phyloP scores from a whole-genome alignment of 2,888 invertebrate genomes.

The Dusona sp. region DNA sequence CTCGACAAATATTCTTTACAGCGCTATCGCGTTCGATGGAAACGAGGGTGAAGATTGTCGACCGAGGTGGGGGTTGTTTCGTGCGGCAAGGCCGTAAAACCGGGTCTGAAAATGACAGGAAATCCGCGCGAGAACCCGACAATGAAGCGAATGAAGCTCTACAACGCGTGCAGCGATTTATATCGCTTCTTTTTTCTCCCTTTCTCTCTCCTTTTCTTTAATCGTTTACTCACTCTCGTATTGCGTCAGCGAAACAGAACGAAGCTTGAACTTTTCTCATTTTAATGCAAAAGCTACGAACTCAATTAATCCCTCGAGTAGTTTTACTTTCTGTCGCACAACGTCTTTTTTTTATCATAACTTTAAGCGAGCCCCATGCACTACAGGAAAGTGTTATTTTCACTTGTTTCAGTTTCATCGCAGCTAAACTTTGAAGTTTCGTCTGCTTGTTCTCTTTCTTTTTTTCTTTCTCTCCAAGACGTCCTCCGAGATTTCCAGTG shows the following conservation, averaged over 20 bases:
- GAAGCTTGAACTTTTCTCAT: not conserved
- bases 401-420: not conserved
- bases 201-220: constrained; percentile 24
- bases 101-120: constrained; percentile 65
- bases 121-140: constrained; percentile 66
- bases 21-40: constrained; percentile 35
- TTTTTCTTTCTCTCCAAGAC: too few species aligned
- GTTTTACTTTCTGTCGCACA: not conserved
- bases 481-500: not conserved
- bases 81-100: constrained; percentile 66
- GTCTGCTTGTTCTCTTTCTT: too few species aligned
- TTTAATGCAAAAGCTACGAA: not conserved
- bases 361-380: not conserved
- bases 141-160: constrained; percentile 68
- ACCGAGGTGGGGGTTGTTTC: constrained; percentile 36
- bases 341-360: not conserved
- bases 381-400: not conserved
- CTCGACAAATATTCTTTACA: constrained; percentile 45
- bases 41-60: constrained; percentile 43
- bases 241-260: constrained; percentile 45
- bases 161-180: constrained; percentile 63
- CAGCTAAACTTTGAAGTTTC: not conserved
- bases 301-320: not conserved
- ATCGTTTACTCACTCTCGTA: constrained; percentile 52
- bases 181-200: constrained; percentile 26